Conservation (phyloP, 1,140 invertebrate genomes). For the Aphidius gifuensis region DNA sequence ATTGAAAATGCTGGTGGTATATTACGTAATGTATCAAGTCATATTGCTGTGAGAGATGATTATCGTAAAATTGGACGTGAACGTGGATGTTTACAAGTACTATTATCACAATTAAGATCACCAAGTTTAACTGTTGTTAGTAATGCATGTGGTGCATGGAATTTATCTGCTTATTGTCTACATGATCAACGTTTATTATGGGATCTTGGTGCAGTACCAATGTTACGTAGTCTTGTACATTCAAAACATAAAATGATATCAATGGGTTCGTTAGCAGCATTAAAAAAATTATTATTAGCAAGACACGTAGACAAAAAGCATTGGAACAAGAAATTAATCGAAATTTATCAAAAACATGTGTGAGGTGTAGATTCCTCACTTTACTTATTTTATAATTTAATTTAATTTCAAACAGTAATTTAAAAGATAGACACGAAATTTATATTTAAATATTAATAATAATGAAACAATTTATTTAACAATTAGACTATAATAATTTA, state of each 20-base stretch:
- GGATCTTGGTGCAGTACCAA: conserved; percentile 89
- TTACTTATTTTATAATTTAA: too few relatives aligned
- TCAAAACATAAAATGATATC: conserved; percentile 97
- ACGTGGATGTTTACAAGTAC: conserved; percentile 82
- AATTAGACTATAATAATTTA: too few relatives aligned
- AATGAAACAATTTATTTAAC: too few relatives aligned
- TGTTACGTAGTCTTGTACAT: conserved; percentile 88
- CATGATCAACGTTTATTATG: conserved; percentile 86
- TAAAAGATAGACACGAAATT: too few relatives aligned
- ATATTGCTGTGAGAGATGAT: conserved; percentile 88
- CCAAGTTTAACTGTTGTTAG: conserved; percentile 91
- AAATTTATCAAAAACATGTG: conserved; percentile 81
- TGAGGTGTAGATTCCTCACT: too few relatives aligned
- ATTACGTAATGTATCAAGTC: conserved; percentile 91
- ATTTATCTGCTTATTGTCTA: conserved; percentile 84
- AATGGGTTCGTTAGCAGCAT: conserved; percentile 90
- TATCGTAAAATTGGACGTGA: conserved; percentile 82
- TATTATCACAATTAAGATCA: conserved; percentile 89
- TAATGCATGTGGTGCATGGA: conserved; percentile 96
- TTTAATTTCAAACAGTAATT: too few relatives aligned
- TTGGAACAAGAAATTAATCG: conserved; percentile 85
- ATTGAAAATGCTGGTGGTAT: conserved; percentile 95
- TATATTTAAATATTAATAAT: too few relatives aligned
- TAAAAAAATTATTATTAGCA: conserved; percentile 88
- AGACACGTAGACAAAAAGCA: conserved; percentile 76